Base-by-base conservation (phyloP, 2,888 invertebrate genomes). In the Notocelia uddmanniana region DNA sequence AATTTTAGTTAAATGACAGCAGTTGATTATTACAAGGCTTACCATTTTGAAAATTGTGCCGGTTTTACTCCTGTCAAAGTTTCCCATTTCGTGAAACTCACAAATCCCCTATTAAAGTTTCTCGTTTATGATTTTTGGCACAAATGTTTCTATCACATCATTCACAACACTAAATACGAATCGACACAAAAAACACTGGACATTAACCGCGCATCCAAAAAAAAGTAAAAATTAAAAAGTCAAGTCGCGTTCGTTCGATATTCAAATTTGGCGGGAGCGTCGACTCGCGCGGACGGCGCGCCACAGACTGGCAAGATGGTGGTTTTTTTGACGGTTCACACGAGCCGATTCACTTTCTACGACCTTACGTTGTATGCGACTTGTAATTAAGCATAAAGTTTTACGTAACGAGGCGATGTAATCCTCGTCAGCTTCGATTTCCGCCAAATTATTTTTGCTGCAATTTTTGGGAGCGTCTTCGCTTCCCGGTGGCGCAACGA, bases 321-420 rank as follows among this genome's bases (percentile, higher is more conserved):
- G 90, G 79, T 88, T 92, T 92, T 91, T 93, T 92, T 90, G 92
- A 91, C 89, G 89, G 91, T 92, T 93, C 93, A 93, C 93, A 92
- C 91, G 87, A 91, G 92, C 87, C 93, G 88, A 92, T 92, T 93
- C 92, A 93, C 93, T 93, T 93, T 93, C 93, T 93, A 93, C 92
- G 93, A 93, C 93, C 93, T 93, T 93, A 93, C 88, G 87, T 88
- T 90, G 89, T 91, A 88, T 92, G 89, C 87, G 90, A 88, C 89
- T 89, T 85, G 87, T 92, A 92, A 93, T 93, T 92, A 93, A 89
- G 87, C 88, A 89, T 90, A 87, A 85, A 89, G 83, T 81, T 90
- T 93, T 93, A 93, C 93, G 92, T 93, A 93, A 93, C 83, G 76
- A 77, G 78, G 76, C 88, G 88, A 90, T 91, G 91, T 91, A 90